Base-by-base conservation (phyloP, 2,888 invertebrate species). In the Leptogaster cylindrica region DNA sequence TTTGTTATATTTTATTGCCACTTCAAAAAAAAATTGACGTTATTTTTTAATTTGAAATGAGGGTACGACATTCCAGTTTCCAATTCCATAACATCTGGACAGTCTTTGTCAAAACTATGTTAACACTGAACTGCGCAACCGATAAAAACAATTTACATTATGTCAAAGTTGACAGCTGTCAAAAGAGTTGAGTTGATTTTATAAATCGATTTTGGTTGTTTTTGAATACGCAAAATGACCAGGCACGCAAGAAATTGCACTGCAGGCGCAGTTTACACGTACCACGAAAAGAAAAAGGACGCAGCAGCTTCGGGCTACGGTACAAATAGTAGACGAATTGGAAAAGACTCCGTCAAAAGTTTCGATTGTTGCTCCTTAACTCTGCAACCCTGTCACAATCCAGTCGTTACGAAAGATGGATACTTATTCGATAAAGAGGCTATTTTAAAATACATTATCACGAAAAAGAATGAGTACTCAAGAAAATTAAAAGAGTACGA, bases 301-400 rank as follows among this genome's bases (percentile, higher is more conserved):
- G 95, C 96, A 1, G 88, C 91, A 41, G 89, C 92, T 6, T 96
- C 97, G 10, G 98, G 98, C 5, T 99, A 97, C 80, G 97, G 93
- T 1, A 92, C 92, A 28, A 89, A 90, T 78, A 87, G 85, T 51
- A 90, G 90, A 78, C 84, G 98, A 75, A 87, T 98, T 55, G 95
- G 96, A 3, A 98, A 81, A 68, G 81, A 82, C 71, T 82, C 82
- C 0, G 76, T 82, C 0, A 92, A 94, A 81, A 94, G 92, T 77
- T 99, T 98, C 79, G 99, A 99, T 81, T 97, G 97, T 78, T 99
- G 99, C 79, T 97, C 94, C 70, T 81, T 99, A 65, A 97, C 96
- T 1, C 83, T 99, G 68, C 99, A 99, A 77, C 98, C 99, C 0
- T 99, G 98, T 77, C 87, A 91, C 74, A 89, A 93, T 80, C 97